A percentile compares a stretch with the other conserved stretches of the same genome.
phyloP scores from a whole-genome alignment of 2,797 vertebrate species.

The Sebastes nivosus region DNA sequence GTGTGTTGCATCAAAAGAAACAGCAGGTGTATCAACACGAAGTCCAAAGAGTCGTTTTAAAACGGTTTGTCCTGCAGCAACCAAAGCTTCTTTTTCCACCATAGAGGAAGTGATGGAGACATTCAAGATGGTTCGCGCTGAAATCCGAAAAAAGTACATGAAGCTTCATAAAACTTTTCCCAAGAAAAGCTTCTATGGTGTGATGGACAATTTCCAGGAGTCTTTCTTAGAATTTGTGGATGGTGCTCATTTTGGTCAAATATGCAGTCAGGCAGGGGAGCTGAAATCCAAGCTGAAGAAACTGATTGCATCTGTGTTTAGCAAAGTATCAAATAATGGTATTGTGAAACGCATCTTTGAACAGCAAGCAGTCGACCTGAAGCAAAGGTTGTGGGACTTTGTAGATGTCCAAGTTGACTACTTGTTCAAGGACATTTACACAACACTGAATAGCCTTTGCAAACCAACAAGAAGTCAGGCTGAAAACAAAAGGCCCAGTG shows the following conservation, averaged over 20 bases:
- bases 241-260: slow-evolving; percentile 84
- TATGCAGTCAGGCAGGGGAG: slow-evolving; percentile 81
- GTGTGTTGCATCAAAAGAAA: slow-evolving; percentile 31
- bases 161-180: slow-evolving; percentile 95
- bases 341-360: slow-evolving; percentile 95
- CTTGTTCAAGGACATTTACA: slow-evolving; percentile 88
- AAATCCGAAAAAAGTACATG: slow-evolving; percentile 95
- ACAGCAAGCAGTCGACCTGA: slow-evolving; percentile 90
- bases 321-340: slow-evolving; percentile 89
- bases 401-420: slow-evolving; percentile 93
- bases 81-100: slow-evolving; percentile 80
- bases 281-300: slow-evolving; percentile 88
- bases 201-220: slow-evolving; percentile 91
- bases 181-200: slow-evolving; percentile 88
- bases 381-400: slow-evolving; percentile 95
- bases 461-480: slow-evolving; percentile 41
- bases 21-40: slow-evolving; percentile 5
- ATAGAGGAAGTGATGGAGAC: slow-evolving; percentile 91
- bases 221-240: slow-evolving; percentile 91
- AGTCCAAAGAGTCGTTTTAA: slow-evolving; percentile 83
- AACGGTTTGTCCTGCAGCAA: slow-evolving; percentile 72
- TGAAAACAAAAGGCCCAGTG: slow-evolving; percentile 50
- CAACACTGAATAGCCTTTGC: slow-evolving; percentile 81
- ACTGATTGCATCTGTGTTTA: slow-evolving; percentile 85
- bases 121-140: slow-evolving; percentile 85